These are phyloP conservation scores for Clarias batrachus DNA, from an alignment of 2,113 vertebrate species.

Conservation along the genomic window DNA sequence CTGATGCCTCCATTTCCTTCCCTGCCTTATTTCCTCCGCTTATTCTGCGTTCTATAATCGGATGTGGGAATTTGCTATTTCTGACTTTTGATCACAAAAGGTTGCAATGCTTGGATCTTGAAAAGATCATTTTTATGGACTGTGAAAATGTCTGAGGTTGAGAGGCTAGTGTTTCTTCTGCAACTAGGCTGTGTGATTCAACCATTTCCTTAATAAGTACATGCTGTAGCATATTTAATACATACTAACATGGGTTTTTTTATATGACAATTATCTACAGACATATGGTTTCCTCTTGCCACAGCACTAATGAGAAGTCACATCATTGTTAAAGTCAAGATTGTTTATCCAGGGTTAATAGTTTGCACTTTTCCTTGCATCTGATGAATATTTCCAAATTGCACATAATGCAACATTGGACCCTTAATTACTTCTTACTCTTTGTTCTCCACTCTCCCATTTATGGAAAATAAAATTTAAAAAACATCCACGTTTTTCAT, in stretches of 20 bases:
- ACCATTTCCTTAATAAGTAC: neutral
- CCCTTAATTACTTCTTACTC: neutral
- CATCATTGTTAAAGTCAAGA: neutral
- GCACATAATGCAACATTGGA: neutral
- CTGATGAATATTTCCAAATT: neutral
- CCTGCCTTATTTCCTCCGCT: neutral
- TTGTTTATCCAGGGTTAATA: neutral
- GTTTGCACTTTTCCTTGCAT: neutral
- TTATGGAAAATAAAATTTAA: neutral
- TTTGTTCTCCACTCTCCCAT: neutral
- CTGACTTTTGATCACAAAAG: neutral
- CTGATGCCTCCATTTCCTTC: slow-evolving; percentile 19
- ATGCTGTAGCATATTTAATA: neutral
- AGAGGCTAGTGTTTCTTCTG: neutral
- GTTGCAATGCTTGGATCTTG: neutral
- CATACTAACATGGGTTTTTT: neutral
- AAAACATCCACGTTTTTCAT: slow-evolving; percentile 3
- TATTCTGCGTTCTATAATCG: neutral
- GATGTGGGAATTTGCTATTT: neutral
- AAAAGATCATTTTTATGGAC: neutral
- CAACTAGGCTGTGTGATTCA: neutral
- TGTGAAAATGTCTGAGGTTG: neutral
- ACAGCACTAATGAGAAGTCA: neutral
- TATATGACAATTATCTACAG: neutral
- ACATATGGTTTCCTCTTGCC: neutral